These are phyloP conservation scores for Xenopus laevis DNA, from an alignment of 2,113 vertebrate genomes.

Conservation along the genomic window DNA sequence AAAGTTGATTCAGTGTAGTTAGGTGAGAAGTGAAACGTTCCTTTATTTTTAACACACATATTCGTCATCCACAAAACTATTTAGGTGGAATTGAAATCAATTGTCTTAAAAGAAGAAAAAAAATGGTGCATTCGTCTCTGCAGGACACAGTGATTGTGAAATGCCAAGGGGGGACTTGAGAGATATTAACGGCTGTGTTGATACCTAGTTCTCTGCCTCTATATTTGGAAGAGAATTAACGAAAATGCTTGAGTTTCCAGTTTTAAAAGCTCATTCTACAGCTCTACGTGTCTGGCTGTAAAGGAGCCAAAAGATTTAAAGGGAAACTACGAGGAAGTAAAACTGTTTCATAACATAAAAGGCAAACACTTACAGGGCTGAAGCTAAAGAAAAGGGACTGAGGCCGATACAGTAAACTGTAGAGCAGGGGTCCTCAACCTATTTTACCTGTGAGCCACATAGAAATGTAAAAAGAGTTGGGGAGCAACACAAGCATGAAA, in stretches of 20 bases:
- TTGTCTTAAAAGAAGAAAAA: conserved; percentile 21
- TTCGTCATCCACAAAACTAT: conserved; percentile 7
- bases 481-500: too few relatives aligned
- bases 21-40: conserved; percentile 2
- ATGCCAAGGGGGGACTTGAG: conserved; percentile 5
- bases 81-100: conserved; percentile 24
- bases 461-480: too few relatives aligned
- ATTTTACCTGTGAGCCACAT: too few relatives aligned
- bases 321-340: neutral
- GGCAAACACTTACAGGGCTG: too few relatives aligned
- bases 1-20: conserved; percentile 23
- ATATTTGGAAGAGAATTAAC: conserved; percentile 4
- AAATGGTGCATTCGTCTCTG: conserved; percentile 16
- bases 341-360: too few relatives aligned
- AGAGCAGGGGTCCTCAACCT: too few relatives aligned
- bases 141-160: conserved; percentile 21
- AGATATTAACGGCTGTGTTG: conserved; percentile 18
- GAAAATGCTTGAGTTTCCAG: neutral
- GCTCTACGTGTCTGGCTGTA: neutral
- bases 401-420: too few relatives aligned
- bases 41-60: neutral
- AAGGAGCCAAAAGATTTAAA: neutral
- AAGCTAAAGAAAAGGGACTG: too few relatives aligned
- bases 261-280: neutral
- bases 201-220: neutral